Conservation (phyloP, 2,113 vertebrate species). For the Pygathrix nemaeus region DNA sequence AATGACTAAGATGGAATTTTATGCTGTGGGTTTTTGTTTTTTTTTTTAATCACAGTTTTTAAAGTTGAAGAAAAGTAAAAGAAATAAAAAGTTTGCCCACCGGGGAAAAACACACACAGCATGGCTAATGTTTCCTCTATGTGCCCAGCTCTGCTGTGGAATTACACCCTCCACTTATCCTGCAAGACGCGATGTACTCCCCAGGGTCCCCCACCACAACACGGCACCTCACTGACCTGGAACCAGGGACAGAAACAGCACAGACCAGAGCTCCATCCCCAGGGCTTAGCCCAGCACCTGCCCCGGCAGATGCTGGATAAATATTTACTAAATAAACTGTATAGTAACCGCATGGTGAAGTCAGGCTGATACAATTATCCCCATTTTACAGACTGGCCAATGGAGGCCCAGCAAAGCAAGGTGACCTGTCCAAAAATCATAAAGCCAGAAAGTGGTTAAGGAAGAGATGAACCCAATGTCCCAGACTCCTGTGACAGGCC, state of each 20-base stretch:
- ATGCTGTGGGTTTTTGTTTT: not conserved
- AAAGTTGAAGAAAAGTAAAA: not conserved
- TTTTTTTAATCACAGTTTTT: not conserved
- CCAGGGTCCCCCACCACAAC: not conserved
- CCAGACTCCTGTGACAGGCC: not conserved
- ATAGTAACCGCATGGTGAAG: not conserved
- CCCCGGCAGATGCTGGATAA: not conserved
- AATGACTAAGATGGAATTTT: not conserved
- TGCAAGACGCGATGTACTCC: not conserved
- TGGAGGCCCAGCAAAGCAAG: not conserved
- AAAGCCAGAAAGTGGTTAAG: not conserved
- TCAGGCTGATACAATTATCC: not conserved
- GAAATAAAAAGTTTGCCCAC: not conserved
- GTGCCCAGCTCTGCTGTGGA: not conserved
- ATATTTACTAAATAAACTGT: not conserved
- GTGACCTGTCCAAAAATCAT: not conserved
- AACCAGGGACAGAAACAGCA: not conserved
- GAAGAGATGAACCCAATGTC: not conserved
- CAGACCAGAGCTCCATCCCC: not conserved
- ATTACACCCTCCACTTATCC: not conserved
- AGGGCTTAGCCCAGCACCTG: not conserved
- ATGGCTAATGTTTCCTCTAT: not conserved
- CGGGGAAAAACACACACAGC: not conserved
- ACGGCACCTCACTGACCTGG: not conserved
- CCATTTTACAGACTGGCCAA: not conserved